Percentiles rank a stretch among this genome's conserved stretches.
These are phyloP conservation scores for Thryonomys swinderianus DNA, from an alignment of 2,113 vertebrate species.

Conservation along the genomic window DNA sequence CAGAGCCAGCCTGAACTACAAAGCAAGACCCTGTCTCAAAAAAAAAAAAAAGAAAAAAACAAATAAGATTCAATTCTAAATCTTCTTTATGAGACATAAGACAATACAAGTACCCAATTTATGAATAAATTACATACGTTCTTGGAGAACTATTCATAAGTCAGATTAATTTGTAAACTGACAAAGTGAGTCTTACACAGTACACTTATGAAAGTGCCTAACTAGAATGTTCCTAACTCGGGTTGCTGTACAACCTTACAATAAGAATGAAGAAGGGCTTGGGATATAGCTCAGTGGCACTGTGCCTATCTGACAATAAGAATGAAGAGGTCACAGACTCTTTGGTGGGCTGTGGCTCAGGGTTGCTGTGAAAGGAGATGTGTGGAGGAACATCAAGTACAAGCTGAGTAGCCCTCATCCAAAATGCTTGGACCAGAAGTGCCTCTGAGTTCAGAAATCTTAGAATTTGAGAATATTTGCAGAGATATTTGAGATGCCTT, in stretches of 20 bases:
- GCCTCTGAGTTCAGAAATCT: neutral
- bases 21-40: too few species aligned
- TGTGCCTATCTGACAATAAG: too few species aligned
- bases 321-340: neutral
- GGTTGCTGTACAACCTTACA: neutral
- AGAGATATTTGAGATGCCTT: neutral
- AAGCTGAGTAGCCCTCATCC: neutral
- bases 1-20: too few species aligned
- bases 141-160: neutral
- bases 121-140: neutral
- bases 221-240: neutral
- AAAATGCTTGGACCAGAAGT: neutral
- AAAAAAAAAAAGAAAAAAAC: too few species aligned
- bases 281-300: too few species aligned
- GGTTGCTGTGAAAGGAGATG: neutral
- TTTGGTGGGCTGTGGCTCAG: neutral
- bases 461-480: neutral
- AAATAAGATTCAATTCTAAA: neutral
- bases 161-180: neutral
- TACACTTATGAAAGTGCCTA: neutral
- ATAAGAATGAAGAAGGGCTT: neutral
- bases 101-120: neutral
- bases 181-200: neutral
- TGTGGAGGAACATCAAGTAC: neutral
- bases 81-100: neutral